A percentile compares a stretch with the other conserved stretches of the same genome.
Evolutionary conservation across 2,797 vertebrate genomes (phyloP).

Genomic region (Lates japonicus): DNA sequence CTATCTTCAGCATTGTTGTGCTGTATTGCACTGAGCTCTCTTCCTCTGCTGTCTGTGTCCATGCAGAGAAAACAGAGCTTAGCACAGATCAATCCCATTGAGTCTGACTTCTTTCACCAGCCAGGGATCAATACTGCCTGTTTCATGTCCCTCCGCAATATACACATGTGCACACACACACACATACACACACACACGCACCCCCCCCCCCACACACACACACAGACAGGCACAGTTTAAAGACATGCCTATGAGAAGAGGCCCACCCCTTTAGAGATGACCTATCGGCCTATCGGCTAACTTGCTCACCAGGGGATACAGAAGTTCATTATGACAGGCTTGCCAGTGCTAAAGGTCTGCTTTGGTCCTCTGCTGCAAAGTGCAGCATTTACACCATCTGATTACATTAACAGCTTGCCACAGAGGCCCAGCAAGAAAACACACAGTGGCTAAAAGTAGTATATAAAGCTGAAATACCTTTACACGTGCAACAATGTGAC

Average conservation of each 20-base stretch:
- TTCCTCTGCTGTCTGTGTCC: conserved; percentile 68
- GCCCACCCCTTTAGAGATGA: conserved; percentile 79
- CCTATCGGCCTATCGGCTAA: conserved; percentile 80
- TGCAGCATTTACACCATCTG: conserved; percentile 58
- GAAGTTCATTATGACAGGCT: conserved; percentile 81
- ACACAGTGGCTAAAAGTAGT: conserved; percentile 27
- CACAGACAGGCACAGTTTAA: conserved; percentile 59
- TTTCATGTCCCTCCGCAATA: conserved; percentile 79
- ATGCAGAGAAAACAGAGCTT: conserved; percentile 84
- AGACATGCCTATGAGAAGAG: conserved; percentile 71
- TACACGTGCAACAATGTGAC: conserved; percentile 28
- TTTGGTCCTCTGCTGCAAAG: conserved; percentile 58
- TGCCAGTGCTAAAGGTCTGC: conserved; percentile 76
- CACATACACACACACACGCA: too few species aligned
- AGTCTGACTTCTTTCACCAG: conserved; percentile 84
- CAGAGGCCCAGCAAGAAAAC: conserved; percentile 14
- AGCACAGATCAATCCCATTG: conserved; percentile 84
- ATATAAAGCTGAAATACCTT: conserved; percentile 17
- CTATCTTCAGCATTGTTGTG: conserved; percentile 38
- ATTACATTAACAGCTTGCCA: conserved; percentile 59
- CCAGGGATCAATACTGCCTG: conserved; percentile 82
- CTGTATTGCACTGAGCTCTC: conserved; percentile 54
- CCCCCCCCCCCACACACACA: conserved; percentile 17
- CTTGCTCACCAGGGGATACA: conserved; percentile 72
- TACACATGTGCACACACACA: conserved; percentile 18